Evolutionary conservation across 2,888 invertebrate genomes (phyloP).

Genomic region (Nasonia oneida): DNA sequence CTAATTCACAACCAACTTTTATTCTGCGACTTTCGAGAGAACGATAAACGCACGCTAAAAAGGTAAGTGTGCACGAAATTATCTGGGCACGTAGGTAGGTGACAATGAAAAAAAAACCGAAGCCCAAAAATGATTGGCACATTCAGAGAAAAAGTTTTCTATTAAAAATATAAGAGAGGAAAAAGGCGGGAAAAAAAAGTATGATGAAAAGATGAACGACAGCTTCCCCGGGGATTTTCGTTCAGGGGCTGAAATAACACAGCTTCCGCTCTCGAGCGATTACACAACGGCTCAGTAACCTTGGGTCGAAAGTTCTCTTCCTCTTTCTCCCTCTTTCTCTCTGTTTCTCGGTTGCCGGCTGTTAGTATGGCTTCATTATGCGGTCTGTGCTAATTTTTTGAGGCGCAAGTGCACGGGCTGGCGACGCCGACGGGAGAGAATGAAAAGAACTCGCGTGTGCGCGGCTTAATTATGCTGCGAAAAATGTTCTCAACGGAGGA

Average conservation of each 20-base stretch:
- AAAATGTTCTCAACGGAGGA: conserved; percentile 37
- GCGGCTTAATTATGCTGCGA: conserved; percentile 38
- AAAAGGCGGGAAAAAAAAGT: neutral
- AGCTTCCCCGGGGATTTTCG: conserved; percentile 23
- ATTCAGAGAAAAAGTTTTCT: neutral
- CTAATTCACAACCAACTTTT: conserved; percentile 12
- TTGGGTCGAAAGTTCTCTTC: conserved; percentile 13
- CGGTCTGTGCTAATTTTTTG: conserved; percentile 34
- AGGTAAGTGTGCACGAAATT: conserved; percentile 6
- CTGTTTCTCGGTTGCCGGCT: neutral
- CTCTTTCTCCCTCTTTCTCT: neutral
- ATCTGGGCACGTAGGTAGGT: neutral
- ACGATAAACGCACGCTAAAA: no score
- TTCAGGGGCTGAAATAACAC: conserved; percentile 34
- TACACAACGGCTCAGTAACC: conserved; percentile 32
- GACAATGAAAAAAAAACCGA: neutral
- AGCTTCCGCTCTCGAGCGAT: conserved; percentile 33
- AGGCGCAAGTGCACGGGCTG: conserved; percentile 21
- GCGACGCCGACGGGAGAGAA: conserved; percentile 16
- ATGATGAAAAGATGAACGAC: conserved; percentile 36
- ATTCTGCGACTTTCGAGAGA: neutral
- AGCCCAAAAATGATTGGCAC: neutral
- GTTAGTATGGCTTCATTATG: conserved; percentile 36
- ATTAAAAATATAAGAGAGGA: neutral
- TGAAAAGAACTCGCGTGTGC: conserved; percentile 32